Evolutionary conservation across 2,797 vertebrate genomes (phyloP).

Genomic region (Halcyon smyrnensis): DNA sequence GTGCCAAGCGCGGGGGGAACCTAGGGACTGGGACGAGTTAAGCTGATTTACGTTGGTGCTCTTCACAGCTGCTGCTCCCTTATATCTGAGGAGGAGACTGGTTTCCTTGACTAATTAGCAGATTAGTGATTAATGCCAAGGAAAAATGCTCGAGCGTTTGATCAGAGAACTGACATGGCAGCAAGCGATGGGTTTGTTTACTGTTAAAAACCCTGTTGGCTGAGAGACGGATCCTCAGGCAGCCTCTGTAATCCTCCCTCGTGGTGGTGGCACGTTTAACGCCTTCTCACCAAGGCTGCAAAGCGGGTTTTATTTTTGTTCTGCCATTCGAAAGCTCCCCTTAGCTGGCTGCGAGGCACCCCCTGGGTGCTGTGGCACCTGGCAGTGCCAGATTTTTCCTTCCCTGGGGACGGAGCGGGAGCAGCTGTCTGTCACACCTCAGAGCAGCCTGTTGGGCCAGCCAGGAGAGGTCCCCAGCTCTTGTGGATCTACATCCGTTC

Average conservation of each 20-base stretch:
- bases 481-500: neutral
- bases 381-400: accelerated
- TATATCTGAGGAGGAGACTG: neutral
- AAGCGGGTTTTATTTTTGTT: neutral
- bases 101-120: neutral
- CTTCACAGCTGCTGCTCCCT: neutral
- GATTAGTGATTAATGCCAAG: neutral
- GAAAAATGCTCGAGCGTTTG: neutral
- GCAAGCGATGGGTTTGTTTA: neutral
- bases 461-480: neutral
- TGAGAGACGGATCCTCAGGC: neutral
- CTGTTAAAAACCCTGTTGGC: neutral
- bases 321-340: neutral
- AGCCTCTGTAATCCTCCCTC: neutral
- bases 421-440: accelerated
- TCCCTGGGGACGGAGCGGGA: accelerated
- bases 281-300: neutral
- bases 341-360: neutral
- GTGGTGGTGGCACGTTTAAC: accelerated
- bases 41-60: neutral
- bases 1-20: too few species aligned
- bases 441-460: accelerated
- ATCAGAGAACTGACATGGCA: neutral
- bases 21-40: neutral
- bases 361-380: neutral